These are phyloP conservation scores for Heliopora coerulea DNA, from an alignment of 92 coral and sea anemone species.

Conservation along the genomic window DNA sequence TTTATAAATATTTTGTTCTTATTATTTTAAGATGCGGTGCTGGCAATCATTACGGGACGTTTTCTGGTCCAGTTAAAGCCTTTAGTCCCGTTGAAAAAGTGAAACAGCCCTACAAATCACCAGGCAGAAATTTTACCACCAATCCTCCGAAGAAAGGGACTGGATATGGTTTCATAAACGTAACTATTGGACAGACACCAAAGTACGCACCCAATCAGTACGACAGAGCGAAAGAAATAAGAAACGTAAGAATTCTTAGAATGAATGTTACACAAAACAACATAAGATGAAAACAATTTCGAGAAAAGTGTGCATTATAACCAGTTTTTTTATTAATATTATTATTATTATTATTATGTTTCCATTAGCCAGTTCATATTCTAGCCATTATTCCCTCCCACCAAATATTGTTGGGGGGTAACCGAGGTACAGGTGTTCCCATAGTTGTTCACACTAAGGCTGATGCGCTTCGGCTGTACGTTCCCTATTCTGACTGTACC, in stretches of 20 bases:
- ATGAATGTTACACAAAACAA: too few relatives aligned
- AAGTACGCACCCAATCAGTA: conserved; percentile 86
- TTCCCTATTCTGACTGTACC: too few relatives aligned
- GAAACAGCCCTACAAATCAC: conserved; percentile 62
- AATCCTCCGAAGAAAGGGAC: conserved; percentile 96
- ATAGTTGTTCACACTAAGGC: too few relatives aligned
- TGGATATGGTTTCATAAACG: conserved; percentile 83
- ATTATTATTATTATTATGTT: too few relatives aligned
- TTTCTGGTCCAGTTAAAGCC: conserved; percentile 82
- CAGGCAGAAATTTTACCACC: conserved; percentile 87
- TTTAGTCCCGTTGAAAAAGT: conserved; percentile 87
- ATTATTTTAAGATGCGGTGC: conserved; percentile 70
- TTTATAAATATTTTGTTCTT: neutral
- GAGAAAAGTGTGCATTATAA: too few relatives aligned
- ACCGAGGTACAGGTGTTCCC: too few relatives aligned
- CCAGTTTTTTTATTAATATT: too few relatives aligned
- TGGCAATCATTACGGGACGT: conserved; percentile 95
- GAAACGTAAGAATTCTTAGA: conserved; percentile 63
- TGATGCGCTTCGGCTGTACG: too few relatives aligned
- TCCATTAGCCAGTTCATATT: too few relatives aligned
- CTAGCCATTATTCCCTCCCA: too few relatives aligned
- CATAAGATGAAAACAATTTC: too few relatives aligned
- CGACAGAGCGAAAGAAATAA: conserved; percentile 78
- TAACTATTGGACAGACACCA: conserved; percentile 82
- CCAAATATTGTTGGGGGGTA: too few relatives aligned